Evolutionary conservation across 2,888 invertebrate species (phyloP).

Genomic region (Pogonocherus hispidulus): DNA sequence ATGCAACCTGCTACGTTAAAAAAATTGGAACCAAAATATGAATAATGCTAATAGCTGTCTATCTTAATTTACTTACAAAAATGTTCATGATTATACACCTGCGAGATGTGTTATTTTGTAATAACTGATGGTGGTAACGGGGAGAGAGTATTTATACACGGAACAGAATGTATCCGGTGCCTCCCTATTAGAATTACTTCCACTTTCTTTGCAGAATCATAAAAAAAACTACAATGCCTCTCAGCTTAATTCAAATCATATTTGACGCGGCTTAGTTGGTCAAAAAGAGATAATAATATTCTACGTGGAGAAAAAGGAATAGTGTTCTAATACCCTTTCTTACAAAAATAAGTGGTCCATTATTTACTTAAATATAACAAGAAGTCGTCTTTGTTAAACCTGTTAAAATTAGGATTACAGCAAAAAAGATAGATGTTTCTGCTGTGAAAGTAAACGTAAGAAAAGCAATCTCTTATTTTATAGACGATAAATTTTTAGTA

Average conservation of each 20-base stretch:
- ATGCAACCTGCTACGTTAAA: not conserved
- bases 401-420: not conserved
- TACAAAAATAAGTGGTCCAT: not conserved
- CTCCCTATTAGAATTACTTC: constrained; percentile 57
- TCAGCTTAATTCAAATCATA: constrained; percentile 26
- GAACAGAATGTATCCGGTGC: constrained; percentile 54
- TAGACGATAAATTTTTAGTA: not conserved
- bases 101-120: constrained; percentile 44
- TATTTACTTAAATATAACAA: constrained; percentile 10
- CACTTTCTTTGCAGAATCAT: constrained; percentile 59
- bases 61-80: constrained; percentile 54
- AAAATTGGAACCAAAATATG: constrained; percentile 4
- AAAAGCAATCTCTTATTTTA: constrained; percentile 22
- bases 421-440: constrained; percentile 11
- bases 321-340: not conserved
- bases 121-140: constrained; percentile 50
- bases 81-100: constrained; percentile 53
- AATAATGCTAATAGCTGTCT: not conserved
- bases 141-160: constrained; percentile 56
- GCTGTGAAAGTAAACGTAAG: constrained; percentile 22
- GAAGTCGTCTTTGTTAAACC: constrained; percentile 15
- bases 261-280: not conserved
- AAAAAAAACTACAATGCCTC: constrained; percentile 38
- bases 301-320: constrained; percentile 14
- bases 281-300: constrained; percentile 8